Evolutionary conservation across 2,113 vertebrate species (phyloP), one percentile per base, ranked within the genome.

Genomic region (Prionailurus viverrinus): DNA sequence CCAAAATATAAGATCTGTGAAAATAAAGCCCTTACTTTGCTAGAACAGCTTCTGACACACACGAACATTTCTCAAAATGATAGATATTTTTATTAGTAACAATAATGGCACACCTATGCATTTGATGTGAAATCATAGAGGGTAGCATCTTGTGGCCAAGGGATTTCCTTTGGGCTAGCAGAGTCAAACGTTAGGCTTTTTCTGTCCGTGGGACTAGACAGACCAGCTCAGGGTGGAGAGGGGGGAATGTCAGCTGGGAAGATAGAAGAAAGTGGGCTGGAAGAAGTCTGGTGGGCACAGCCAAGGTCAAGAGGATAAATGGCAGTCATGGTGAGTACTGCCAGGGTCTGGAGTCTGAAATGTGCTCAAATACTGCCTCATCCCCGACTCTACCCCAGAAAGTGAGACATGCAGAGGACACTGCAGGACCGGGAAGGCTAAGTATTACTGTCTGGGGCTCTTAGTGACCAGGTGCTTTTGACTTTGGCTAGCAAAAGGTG

Each of bases 21-120:
- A 27, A 53, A 55, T 3, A 86, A 76, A 36, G 45, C 18, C 0
- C 1, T 89, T 85, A 73, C 69, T 89, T 68, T 29, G 85, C 7
- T 55, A 80, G 45, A 89, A 80, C 4, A 92, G 71, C 25, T 83
- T 84, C 41, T 71, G 41, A 83, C 39, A 78, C 8, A 68, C 25
- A 92, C 36, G 39, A 92, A 80, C 7, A 16, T 16, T 76, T 81
- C n/a, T 92, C 31, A 69, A 85, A 63, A 63, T 76, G 51, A 55
- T 29, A 76, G 31, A 8, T 71, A 27, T 27, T 84, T 76, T 92
- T 79, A 68, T 80, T 96, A 78, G 27, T 65, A 71, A 82, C 4
- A 92, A 71, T 63, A 73, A 45, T 19, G 81, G 39, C n/a, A 23
- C n/a, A 89, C 18, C 19, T 58, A 48, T 45, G 73, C 31, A 48